Conservation (phyloP, 2,113 vertebrate genomes). For the Takifugu bimaculatus region DNA sequence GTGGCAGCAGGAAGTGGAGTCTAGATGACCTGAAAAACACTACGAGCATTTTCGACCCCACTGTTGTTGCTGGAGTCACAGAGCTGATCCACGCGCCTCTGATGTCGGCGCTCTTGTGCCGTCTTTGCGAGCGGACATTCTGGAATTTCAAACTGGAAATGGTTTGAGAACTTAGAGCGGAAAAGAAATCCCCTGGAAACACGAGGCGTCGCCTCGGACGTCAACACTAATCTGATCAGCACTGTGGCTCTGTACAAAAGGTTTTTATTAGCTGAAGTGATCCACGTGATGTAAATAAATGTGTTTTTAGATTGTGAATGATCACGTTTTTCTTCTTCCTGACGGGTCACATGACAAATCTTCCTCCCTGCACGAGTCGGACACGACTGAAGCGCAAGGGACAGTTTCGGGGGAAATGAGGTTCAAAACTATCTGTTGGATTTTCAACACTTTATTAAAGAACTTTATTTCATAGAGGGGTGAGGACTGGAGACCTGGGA, state of each 20-base stretch:
- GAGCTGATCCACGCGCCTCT: slow-evolving; percentile 41
- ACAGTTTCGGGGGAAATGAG: too few species aligned
- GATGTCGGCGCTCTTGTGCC: background rate
- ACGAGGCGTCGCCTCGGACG: slow-evolving; percentile 15
- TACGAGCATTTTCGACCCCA: slow-evolving; percentile 53
- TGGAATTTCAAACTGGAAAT: slow-evolving; percentile 39
- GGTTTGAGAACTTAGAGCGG: background rate
- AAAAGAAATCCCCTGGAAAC: slow-evolving; percentile 1
- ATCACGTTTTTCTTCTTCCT: slow-evolving; percentile 5
- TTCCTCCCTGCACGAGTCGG: too few species aligned
- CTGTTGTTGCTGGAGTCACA: slow-evolving; percentile 44
- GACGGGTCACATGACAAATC: too few species aligned
- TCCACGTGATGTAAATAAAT: slow-evolving; percentile 75
- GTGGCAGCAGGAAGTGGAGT: slow-evolving; percentile 12
- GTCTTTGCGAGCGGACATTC: background rate
- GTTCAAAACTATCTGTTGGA: too few species aligned
- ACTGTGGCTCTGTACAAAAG: slow-evolving; percentile 40
- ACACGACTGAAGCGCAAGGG: too few species aligned
- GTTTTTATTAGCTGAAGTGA: slow-evolving; percentile 73
- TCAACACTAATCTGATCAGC: slow-evolving; percentile 34
- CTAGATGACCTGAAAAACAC: slow-evolving; percentile 28
- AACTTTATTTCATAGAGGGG: background rate
- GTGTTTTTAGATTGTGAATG: slow-evolving; percentile 74
- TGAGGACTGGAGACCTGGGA: background rate
- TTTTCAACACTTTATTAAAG: too few species aligned